Percentiles rank a stretch among this genome's conserved stretches.
These are phyloP conservation scores for Coryphaenoides rupestris DNA, from an alignment of 2,113 vertebrate species.

Conservation along the genomic window DNA sequence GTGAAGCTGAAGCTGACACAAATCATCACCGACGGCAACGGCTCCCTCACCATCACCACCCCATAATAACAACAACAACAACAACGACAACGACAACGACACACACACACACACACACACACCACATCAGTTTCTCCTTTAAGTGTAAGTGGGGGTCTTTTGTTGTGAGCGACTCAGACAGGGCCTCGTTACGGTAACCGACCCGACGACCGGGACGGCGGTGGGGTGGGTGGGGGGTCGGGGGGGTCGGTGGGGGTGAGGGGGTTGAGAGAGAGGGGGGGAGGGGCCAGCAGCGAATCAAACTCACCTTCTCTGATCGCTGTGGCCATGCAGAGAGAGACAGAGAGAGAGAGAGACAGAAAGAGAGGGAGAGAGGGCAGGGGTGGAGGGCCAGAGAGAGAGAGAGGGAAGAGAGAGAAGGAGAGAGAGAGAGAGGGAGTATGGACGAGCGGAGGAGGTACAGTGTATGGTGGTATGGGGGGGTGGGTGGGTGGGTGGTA, in stretches of 20 bases:
- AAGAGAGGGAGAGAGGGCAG: slow-evolving; percentile 14
- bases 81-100: slow-evolving; percentile 35
- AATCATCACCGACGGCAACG: slow-evolving; percentile 32
- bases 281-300: slow-evolving; percentile 8
- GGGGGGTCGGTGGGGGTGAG: background rate
- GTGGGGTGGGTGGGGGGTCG: background rate
- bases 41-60: too few species aligned
- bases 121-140: too few species aligned
- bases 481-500: too few species aligned
- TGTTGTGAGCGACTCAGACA: slow-evolving; percentile 44
- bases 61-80: background rate
- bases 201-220: slow-evolving; percentile 1
- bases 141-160: slow-evolving; percentile 30
- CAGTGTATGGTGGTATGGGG: too few species aligned
- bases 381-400: too few species aligned
- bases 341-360: background rate
- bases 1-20: slow-evolving; percentile 35
- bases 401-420: background rate
- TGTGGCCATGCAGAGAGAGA: slow-evolving; percentile 18
- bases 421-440: slow-evolving; percentile 15
- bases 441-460: too few species aligned
- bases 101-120: too few species aligned
- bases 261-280: background rate
- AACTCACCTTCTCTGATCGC: slow-evolving; percentile 54
- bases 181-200: slow-evolving; percentile 45